phyloP scores from a whole-genome alignment of 2,113 vertebrate species.

The Brachyhypopomus occidentalis region DNA sequence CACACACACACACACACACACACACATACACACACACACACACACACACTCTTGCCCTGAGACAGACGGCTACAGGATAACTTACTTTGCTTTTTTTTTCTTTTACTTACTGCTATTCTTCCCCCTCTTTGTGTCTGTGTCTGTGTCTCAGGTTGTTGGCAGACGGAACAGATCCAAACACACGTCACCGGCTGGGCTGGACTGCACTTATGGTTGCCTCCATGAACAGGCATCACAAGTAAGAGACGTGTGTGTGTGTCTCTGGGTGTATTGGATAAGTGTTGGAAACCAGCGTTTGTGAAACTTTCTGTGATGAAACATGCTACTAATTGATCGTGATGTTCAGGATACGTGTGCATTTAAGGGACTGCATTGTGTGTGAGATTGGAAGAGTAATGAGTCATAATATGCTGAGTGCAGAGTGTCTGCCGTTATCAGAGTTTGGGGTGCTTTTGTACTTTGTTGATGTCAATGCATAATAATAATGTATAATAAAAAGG shows the following conservation, averaged over 20 bases:
- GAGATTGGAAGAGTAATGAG: too few species aligned
- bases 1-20: constrained; percentile 30
- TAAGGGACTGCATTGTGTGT: too few species aligned
- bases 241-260: constrained; percentile 52
- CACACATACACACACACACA: constrained; percentile 33
- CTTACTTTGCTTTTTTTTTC: neutral
- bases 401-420: too few species aligned
- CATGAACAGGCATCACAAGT: constrained; percentile 89
- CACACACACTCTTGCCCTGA: constrained; percentile 13
- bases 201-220: constrained; percentile 93
- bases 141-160: constrained; percentile 76
- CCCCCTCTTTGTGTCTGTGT: neutral
- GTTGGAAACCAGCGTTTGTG: neutral
- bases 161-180: constrained; percentile 81
- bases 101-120: neutral
- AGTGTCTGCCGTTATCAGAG: too few species aligned
- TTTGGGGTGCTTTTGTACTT: too few species aligned
- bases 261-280: neutral
- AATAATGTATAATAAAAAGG: too few species aligned
- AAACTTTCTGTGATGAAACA: too few species aligned
- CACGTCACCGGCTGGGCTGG: constrained; percentile 89
- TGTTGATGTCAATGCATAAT: too few species aligned
- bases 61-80: constrained; percentile 1
- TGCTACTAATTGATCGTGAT: too few species aligned
- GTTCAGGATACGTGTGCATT: too few species aligned